Conservation (phyloP, 92 coral and sea anemone genomes). For the Zoanthus solanderi region DNA sequence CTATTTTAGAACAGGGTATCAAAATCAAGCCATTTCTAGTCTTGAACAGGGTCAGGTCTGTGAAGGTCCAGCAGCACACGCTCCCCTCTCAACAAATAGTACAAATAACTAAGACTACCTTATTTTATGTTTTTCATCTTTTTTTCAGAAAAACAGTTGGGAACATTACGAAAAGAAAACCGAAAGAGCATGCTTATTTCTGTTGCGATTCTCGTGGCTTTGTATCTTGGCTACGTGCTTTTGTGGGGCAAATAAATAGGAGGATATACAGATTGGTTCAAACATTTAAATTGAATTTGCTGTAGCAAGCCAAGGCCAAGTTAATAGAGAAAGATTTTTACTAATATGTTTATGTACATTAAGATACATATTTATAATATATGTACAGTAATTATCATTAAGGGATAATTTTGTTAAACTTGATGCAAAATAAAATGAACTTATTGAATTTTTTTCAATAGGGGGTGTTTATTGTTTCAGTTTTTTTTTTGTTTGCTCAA, state of each 20-base stretch:
- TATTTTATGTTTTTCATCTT: neutral
- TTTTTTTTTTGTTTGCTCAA: too few relatives aligned
- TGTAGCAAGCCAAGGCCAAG: neutral
- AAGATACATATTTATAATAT: too few relatives aligned
- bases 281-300: neutral
- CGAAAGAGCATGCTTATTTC: slow-evolving; percentile 59
- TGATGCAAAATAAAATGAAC: too few relatives aligned
- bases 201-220: slow-evolving; percentile 40
- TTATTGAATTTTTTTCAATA: too few relatives aligned
- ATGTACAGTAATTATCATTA: too few relatives aligned
- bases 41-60: too few relatives aligned
- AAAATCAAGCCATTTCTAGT: too few relatives aligned
- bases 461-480: too few relatives aligned
- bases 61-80: too few relatives aligned
- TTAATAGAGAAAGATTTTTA: neutral
- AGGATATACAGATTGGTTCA: neutral
- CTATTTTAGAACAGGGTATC: too few relatives aligned
- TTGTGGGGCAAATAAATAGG: slow-evolving; percentile 32
- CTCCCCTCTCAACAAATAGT: neutral
- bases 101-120: neutral
- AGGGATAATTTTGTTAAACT: too few relatives aligned
- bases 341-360: too few relatives aligned
- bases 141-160: slow-evolving; percentile 44
- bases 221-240: slow-evolving; percentile 37
- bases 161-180: slow-evolving; percentile 48